These are phyloP conservation scores for Neocloeon triangulifer DNA, from an alignment of 1,140 invertebrate species.

Conservation along the genomic window DNA sequence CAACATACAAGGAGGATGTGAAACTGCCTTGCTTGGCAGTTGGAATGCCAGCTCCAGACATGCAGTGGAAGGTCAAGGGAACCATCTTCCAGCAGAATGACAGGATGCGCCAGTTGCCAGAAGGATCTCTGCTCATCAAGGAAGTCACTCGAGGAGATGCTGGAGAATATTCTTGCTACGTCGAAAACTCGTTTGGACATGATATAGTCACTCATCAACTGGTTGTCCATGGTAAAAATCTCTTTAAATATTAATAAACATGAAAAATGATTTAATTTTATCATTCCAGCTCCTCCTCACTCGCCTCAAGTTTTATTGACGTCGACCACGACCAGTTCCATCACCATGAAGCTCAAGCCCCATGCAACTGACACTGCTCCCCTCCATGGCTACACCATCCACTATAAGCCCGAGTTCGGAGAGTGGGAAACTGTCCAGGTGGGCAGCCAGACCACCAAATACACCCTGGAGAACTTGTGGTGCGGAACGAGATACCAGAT, in stretches of 20 bases:
- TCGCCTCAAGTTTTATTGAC: slow-evolving; percentile 54
- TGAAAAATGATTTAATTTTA: neutral
- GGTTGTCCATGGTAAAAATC: slow-evolving; percentile 48
- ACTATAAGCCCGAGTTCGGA: slow-evolving; percentile 80
- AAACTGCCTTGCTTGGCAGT: slow-evolving; percentile 78
- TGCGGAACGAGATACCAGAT: slow-evolving; percentile 83
- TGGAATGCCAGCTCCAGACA: slow-evolving; percentile 66
- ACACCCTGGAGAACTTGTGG: slow-evolving; percentile 63
- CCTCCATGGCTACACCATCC: slow-evolving; percentile 69
- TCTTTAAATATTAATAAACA: slow-evolving; percentile 1
- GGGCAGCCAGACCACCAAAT: slow-evolving; percentile 46
- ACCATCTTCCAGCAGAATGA: slow-evolving; percentile 41
- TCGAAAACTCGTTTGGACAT: slow-evolving; percentile 79
- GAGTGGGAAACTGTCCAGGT: slow-evolving; percentile 76
- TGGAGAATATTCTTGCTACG: slow-evolving; percentile 74
- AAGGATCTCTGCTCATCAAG: slow-evolving; percentile 75
- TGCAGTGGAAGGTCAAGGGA: slow-evolving; percentile 62
- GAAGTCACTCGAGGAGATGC: slow-evolving; percentile 72
- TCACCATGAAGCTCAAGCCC: slow-evolving; percentile 56
- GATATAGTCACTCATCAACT: slow-evolving; percentile 78
- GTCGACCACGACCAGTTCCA: slow-evolving; percentile 60
- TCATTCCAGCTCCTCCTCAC: slow-evolving; percentile 48
- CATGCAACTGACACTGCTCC: slow-evolving; percentile 48
- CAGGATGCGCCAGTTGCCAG: slow-evolving; percentile 55
- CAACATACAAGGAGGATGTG: slow-evolving; percentile 76